phyloP scores from a whole-genome alignment of 2,113 vertebrate species.

The Serilophus lunatus region DNA sequence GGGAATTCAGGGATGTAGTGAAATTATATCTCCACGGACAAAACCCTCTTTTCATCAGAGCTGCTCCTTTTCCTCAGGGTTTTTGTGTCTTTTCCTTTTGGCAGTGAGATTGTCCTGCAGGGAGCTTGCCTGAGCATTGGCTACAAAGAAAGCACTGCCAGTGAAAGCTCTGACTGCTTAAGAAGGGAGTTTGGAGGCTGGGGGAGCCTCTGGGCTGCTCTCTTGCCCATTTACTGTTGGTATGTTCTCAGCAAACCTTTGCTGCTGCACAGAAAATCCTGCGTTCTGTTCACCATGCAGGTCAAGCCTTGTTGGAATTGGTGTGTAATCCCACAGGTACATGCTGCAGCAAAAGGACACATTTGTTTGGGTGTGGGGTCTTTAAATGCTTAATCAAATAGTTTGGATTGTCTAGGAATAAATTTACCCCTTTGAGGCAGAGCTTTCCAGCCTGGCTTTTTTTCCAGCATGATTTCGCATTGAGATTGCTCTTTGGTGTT shows the following conservation, averaged over 20 bases:
- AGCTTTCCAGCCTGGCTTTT: neutral
- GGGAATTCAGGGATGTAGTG: neutral
- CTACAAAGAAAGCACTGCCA: neutral
- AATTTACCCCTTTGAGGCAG: neutral
- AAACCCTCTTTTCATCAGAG: neutral
- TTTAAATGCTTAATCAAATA: neutral
- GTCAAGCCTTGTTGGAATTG: neutral
- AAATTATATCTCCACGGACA: neutral
- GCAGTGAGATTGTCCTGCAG: neutral
- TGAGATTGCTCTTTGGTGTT: neutral
- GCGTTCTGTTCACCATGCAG: rapidly evolving
- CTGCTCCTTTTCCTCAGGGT: neutral
- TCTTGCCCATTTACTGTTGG: neutral
- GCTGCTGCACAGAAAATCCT: neutral
- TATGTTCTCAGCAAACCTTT: rapidly evolving
- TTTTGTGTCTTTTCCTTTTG: neutral
- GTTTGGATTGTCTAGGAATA: neutral
- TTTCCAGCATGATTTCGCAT: neutral
- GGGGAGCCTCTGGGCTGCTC: neutral
- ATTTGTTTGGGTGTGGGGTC: neutral
- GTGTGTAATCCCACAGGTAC: neutral
- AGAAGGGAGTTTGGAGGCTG: neutral
- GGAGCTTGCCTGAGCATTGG: neutral
- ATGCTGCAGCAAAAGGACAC: neutral
- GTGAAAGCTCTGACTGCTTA: neutral